Percentiles rank a stretch among this genome's conserved stretches.
Conservation (phyloP, 1,140 invertebrate genomes). For the Drosophila bocki region DNA sequence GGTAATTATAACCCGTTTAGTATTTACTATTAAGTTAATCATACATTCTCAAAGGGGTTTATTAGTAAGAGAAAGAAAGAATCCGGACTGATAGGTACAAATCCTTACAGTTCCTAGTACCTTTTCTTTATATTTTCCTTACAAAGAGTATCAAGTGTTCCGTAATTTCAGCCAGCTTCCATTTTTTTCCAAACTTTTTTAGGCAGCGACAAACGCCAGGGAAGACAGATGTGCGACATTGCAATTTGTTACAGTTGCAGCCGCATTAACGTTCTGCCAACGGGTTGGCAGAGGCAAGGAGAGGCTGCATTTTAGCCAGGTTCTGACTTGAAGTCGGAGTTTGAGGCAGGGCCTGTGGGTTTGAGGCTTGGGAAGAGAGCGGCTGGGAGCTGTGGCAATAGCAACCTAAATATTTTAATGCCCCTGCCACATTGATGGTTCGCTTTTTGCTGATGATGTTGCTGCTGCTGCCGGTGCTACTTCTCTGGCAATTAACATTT, state of each 20-base stretch:
- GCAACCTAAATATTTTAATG: conserved; percentile 83
- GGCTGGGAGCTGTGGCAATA: conserved; percentile 40
- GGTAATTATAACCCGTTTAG: no score
- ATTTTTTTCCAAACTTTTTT: conserved; percentile 45
- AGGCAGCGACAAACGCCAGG: conserved; percentile 64
- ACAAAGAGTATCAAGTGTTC: conserved; percentile 6
- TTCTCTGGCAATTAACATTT: conserved; percentile 78
- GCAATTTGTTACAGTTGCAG: conserved; percentile 82
- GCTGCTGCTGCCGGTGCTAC: conserved; percentile 16
- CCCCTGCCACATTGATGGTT: conserved; percentile 77
- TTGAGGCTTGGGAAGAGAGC: conserved; percentile 50
- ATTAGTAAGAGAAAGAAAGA: no score
- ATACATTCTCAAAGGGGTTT: neutral
- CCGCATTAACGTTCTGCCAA: conserved; percentile 70
- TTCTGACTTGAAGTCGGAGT: conserved; percentile 19
- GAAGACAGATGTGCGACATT: conserved; percentile 82
- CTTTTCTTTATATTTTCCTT: neutral
- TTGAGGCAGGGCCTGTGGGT: conserved; percentile 24
- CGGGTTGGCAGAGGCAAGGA: conserved; percentile 8
- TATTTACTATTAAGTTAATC: neutral
- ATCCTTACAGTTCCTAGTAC: neutral
- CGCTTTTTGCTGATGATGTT: conserved; percentile 69
- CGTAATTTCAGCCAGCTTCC: neutral
- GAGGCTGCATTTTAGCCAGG: conserved; percentile 30
- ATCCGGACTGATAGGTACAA: no score